A percentile compares a stretch with the other conserved stretches of the same genome.
phyloP scores from a whole-genome alignment of 2,797 vertebrate species.

The Austrolebias charrua region DNA sequence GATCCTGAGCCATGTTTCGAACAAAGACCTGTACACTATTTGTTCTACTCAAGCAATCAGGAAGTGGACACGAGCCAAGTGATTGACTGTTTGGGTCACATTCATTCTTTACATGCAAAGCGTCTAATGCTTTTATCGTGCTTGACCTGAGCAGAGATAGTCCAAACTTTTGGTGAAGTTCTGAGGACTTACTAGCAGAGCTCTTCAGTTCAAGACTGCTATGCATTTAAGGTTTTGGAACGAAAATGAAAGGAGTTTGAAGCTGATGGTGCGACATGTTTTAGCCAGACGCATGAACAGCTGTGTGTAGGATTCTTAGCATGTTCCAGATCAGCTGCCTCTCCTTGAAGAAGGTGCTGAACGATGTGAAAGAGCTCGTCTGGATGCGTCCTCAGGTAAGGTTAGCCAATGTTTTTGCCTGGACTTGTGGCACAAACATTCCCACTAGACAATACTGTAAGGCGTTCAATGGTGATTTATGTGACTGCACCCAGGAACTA shows the following conservation, averaged over 20 bases:
- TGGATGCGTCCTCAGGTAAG: background rate
- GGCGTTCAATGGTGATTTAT: too few species aligned
- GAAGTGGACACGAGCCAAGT: conserved; percentile 19
- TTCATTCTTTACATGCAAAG: conserved; percentile 3
- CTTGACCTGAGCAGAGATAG: background rate
- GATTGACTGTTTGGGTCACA: conserved; percentile 16
- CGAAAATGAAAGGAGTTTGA: background rate
- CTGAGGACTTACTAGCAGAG: background rate
- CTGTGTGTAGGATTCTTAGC: background rate
- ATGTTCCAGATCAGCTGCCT: background rate
- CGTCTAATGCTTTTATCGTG: background rate
- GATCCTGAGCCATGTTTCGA: conserved; percentile 36
- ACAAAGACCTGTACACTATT: conserved; percentile 21
- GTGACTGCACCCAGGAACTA: background rate
- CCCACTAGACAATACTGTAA: background rate
- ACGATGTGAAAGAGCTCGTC: background rate
- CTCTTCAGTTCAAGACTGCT: background rate
- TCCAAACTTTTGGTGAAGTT: background rate
- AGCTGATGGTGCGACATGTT: background rate
- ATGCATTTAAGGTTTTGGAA: background rate
- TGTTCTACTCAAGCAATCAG: conserved; percentile 5
- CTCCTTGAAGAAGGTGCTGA: background rate
- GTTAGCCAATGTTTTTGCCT: background rate
- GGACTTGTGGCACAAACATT: background rate
- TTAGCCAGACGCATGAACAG: background rate